Evolutionary conservation across 1,140 invertebrate genomes (phyloP).

Genomic region (Eueides isabella): DNA sequence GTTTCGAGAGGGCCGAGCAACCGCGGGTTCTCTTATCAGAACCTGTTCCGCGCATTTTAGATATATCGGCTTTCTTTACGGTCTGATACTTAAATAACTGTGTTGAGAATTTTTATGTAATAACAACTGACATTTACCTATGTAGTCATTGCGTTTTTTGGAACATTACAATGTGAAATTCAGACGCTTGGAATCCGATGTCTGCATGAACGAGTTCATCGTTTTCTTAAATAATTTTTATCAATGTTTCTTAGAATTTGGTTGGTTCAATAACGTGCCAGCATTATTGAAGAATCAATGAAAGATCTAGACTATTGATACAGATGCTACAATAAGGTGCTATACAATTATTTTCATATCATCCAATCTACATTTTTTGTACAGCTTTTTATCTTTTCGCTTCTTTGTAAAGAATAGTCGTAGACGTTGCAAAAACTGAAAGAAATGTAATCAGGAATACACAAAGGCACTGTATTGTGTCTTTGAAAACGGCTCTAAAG

Average conservation of each 20-base stretch:
- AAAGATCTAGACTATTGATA: slow-evolving; percentile 36
- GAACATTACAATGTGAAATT: background rate
- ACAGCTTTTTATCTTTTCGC: slow-evolving; percentile 25
- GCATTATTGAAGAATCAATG: slow-evolving; percentile 24
- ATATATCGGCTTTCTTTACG: slow-evolving; percentile 68
- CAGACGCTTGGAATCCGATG: background rate
- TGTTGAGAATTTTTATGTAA: slow-evolving; percentile 49
- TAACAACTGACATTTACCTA: slow-evolving; percentile 20
- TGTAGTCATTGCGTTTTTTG: slow-evolving; percentile 14
- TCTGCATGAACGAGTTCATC: slow-evolving; percentile 4
- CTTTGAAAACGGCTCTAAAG: slow-evolving; percentile 29
- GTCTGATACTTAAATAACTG: slow-evolving; percentile 54
- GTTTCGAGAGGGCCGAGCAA: slow-evolving; percentile 56
- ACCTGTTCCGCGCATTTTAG: slow-evolving; percentile 66
- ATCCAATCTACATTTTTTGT: slow-evolving; percentile 36
- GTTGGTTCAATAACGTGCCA: slow-evolving; percentile 19
- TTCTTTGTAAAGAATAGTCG: slow-evolving; percentile 33
- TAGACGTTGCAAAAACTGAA: slow-evolving; percentile 37
- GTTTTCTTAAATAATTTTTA: slow-evolving; percentile 11
- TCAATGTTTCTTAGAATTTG: slow-evolving; percentile 9
- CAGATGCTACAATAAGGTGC: slow-evolving; percentile 24
- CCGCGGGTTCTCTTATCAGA: slow-evolving; percentile 55
- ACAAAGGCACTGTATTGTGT: slow-evolving; percentile 36
- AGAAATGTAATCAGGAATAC: slow-evolving; percentile 39
- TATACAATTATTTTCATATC: slow-evolving; percentile 37